These are phyloP conservation scores for Onchidella celtica DNA, from an alignment of 2,888 invertebrate genomes.

Conservation along the genomic window DNA sequence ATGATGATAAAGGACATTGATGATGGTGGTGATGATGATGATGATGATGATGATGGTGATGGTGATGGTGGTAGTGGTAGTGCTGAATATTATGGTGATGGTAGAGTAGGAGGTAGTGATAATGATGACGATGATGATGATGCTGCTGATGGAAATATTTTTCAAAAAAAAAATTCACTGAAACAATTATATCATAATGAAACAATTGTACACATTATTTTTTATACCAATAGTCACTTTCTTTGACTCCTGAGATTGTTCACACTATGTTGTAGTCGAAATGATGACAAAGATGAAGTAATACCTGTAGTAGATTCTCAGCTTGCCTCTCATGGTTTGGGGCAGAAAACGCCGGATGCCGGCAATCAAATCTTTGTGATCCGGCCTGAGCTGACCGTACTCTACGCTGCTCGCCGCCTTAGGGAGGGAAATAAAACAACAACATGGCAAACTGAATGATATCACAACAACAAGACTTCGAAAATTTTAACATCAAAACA, in stretches of 20 bases:
- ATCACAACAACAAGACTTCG: too few species aligned
- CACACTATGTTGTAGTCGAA: too few species aligned
- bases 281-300: too few species aligned
- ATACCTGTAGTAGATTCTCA: constrained; percentile 53
- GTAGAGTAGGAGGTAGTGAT: background rate
- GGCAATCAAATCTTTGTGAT: constrained; percentile 44
- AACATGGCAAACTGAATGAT: too few species aligned
- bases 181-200: background rate
- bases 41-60: constrained; percentile 28
- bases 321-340: constrained; percentile 53
- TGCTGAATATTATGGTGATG: background rate
- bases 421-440: background rate
- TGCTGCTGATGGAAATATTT: too few species aligned
- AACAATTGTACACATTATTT: too few species aligned
- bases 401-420: constrained; percentile 48
- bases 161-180: too few species aligned
- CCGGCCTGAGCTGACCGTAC: constrained; percentile 41
- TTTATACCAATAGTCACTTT: too few species aligned
- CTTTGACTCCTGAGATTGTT: too few species aligned
- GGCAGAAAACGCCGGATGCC: constrained; percentile 54
- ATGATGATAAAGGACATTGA: background rate
- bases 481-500: too few species aligned
- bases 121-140: constrained; percentile 13
- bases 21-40: constrained; percentile 19
- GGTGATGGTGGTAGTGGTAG: constrained; percentile 9